phyloP scores from a whole-genome alignment of 92 coral and sea anemone species.

The Parazoanthus darwini region DNA sequence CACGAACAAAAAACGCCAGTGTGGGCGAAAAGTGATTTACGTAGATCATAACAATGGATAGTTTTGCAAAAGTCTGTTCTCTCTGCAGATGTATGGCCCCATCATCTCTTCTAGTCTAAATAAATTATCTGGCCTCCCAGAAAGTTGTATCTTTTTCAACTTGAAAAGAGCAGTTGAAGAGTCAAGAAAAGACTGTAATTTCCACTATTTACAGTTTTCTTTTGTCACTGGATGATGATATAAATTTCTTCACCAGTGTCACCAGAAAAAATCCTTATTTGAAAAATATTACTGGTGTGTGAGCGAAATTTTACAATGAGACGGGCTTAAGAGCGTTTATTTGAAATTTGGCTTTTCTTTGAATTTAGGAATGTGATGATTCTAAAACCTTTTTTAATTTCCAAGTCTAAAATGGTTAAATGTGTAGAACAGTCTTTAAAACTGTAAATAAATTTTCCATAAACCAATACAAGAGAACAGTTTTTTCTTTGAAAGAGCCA shows the following conservation, averaged over 20 bases:
- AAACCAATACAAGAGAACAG: not conserved
- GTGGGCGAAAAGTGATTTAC: not conserved
- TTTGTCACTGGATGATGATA: not conserved
- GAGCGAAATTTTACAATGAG: not conserved
- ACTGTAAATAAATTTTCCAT: not conserved
- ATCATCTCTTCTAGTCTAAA: not conserved
- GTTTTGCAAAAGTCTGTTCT: not conserved
- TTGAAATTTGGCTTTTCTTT: not conserved
- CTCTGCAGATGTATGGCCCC: not conserved
- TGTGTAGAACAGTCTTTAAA: not conserved
- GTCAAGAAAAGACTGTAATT: not conserved
- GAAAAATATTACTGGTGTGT: not conserved
- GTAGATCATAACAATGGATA: not conserved
- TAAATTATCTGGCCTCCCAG: not conserved
- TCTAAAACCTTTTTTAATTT: no score
- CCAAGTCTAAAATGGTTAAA: not conserved
- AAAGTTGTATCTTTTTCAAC: not conserved
- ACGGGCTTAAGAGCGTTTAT: not conserved
- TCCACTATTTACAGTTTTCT: not conserved
- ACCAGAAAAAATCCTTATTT: not conserved
- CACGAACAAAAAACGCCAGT: not conserved
- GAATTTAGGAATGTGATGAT: not conserved
- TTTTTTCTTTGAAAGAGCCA: not conserved
- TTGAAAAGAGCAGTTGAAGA: conserved; percentile 1
- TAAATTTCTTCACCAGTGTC: not conserved